These are phyloP conservation scores for Notolabrus celidotus DNA, from an alignment of 2,797 vertebrate genomes.

Conservation along the genomic window DNA sequence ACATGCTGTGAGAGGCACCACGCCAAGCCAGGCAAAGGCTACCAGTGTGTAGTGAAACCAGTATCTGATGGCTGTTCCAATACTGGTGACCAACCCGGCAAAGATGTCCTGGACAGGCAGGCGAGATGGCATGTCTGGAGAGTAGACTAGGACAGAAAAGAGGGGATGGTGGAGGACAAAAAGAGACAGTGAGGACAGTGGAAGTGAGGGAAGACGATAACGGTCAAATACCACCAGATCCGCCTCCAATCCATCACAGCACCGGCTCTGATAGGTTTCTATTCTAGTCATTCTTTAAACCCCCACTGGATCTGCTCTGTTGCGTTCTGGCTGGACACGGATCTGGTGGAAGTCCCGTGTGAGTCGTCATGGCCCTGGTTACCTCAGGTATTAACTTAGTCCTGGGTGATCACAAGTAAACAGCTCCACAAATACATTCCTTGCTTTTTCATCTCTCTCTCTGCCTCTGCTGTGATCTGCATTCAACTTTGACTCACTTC, in stretches of 20 bases:
- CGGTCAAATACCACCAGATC: too few relatives aligned
- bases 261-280: too few relatives aligned
- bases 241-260: too few relatives aligned
- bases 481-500: background rate
- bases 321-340: too few relatives aligned
- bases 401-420: background rate
- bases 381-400: background rate
- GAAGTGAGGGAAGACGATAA: background rate
- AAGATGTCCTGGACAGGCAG: constrained; percentile 98
- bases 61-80: constrained; percentile 97
- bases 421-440: background rate
- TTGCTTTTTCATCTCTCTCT: background rate
- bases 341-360: too few relatives aligned
- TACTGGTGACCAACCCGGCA: constrained; percentile 95
- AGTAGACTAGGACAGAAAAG: constrained; percentile 88
- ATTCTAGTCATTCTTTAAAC: too few relatives aligned
- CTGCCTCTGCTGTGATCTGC: background rate
- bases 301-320: too few relatives aligned
- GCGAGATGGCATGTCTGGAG: constrained; percentile 97
- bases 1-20: constrained; percentile 98
- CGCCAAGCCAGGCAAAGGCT: constrained; percentile 97
- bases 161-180: background rate
- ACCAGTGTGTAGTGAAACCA: constrained; percentile 99
- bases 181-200: background rate
- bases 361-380: background rate